Evolutionary conservation across 2,888 invertebrate species (phyloP), one percentile per base, ranked within the genome.

Genomic region (Eristalis tenax): DNA sequence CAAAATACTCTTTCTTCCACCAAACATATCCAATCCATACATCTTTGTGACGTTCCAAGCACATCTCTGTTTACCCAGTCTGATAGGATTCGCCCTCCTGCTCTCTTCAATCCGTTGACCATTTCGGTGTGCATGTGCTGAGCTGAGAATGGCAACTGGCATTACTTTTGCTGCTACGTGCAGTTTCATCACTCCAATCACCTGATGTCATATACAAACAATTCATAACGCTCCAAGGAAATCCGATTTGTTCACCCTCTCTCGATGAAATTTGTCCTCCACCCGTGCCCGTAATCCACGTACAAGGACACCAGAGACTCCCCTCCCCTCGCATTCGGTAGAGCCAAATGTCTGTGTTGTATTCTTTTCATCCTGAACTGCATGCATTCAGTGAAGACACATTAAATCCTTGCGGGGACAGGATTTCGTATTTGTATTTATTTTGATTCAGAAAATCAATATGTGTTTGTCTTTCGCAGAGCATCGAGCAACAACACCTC

Each of bases 401-500:
- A 28, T 13, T 10, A 8, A 26, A 15, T 15, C 4, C 15, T n/a
- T 4, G n/a, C 15, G 59, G 13, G 3, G 2, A 23, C 0, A 59
- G 13, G 13, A 59, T 6, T 13, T 26, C 59, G 26, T 59, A 8
- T 22, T 22, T 32, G 26, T 26, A 23, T 65, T 75, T 79, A n/a
- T 74, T 74, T 74, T 40, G 26, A 65, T 40, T 65, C 13, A 35
- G 68, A 77, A 61, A 71, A 40, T 40, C 66, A 79, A 76, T 26
- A 26, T 10, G 57, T 63, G 64, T 64, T 66, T 77, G 11, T 86
- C 70, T 83, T 75, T 43, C 26, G 38, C 79, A 87, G 87, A 79
- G 83, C 83, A 59, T 69, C 87, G 79, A 84, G 65, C 84, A 89
- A 79, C 88, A 88, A 43, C 83, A 80, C 61, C 61, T 80, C 50